phyloP scores from a whole-genome alignment of 2,888 invertebrate genomes.

The Caenorhabditis japonica region DNA sequence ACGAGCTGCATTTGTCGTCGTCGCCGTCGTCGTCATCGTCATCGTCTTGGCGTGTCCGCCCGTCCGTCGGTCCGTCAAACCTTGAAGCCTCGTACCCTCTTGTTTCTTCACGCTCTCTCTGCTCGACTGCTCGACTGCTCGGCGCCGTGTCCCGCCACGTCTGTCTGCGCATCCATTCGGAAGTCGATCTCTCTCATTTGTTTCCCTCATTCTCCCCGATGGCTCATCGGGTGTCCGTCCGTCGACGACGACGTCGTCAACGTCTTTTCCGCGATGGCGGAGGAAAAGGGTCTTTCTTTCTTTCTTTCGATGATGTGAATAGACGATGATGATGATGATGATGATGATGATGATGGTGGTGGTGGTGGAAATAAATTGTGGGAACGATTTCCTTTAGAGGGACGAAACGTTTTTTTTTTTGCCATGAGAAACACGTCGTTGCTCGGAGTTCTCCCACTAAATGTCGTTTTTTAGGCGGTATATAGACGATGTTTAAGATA shows the following conservation, averaged over 20 bases:
- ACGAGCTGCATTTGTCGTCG: slow-evolving; percentile 50
- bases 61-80: slow-evolving; percentile 24
- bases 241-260: slow-evolving; percentile 31
- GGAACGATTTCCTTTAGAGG: no score
- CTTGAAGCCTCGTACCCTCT: slow-evolving; percentile 28
- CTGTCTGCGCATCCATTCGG: slow-evolving; percentile 17
- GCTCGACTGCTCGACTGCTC: not conserved
- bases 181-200: slow-evolving; percentile 4
- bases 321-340: slow-evolving; percentile 6
- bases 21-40: slow-evolving; percentile 19
- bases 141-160: slow-evolving; percentile 22
- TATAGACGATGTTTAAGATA: no score
- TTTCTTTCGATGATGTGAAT: not conserved
- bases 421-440: no score
- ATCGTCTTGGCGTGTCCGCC: slow-evolving; percentile 35
- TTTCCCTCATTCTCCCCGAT: slow-evolving; percentile 24
- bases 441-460: no score
- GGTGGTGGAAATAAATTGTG: no score
- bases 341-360: no score
- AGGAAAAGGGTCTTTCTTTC: not conserved
- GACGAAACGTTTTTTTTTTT: no score
- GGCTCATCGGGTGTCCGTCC: slow-evolving; percentile 35
- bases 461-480: no score
- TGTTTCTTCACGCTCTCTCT: slow-evolving; percentile 9
- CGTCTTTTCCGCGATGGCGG: slow-evolving; percentile 6